Evolutionary conservation across 2,888 invertebrate genomes (phyloP), one percentile per base, ranked within the genome.

Genomic region (Antheraea assamensis): DNA sequence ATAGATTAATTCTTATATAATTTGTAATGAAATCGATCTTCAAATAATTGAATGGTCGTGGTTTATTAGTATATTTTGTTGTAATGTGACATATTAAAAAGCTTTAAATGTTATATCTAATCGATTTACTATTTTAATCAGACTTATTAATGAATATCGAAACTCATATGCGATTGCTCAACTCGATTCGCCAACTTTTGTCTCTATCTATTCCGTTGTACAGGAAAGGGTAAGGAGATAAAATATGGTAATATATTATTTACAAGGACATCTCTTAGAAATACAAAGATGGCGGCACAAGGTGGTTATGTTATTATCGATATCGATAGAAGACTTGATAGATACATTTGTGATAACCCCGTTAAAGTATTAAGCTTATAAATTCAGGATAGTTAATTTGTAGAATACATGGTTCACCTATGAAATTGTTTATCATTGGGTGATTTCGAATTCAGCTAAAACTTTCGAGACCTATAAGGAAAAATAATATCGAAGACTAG

Each of bases 191-290:
- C 17, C 35, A 31, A 73, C 61, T 70, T 74, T 61, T 72, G 72
- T 74, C 70, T 70, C 52, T 74, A 27, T 74, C 71, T 74, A 71
- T 72, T 72, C 47, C 47, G 19, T 24, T 27, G 24, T 47, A 70
- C n/a, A 35, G 70, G n/a, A 74, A 74, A 74, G 64, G 49, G 71
- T 47, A 61, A n/a, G n/a, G 47, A 70, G 35, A 74, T 72, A 31
- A 73, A 71, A 31, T 58, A 58, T 58, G 58, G 58, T 24, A 24
- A 58, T 8, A 24, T 58, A 24, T 58, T 21, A 19, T 47, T 72
- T 64, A 71, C 55, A 74, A 71, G 47, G 75, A 70, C 74, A 75
- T 78, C 71, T 79, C 78, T 77, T 80, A 79, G 80, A 81, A 81
- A 79, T 75, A 76, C 79, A 76, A 76, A 76, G 78, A 78, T 76